Evolutionary conservation across 2,113 vertebrate species (phyloP), one percentile per base, ranked within the genome.

Genomic region (Gallinago paraguaiae): DNA sequence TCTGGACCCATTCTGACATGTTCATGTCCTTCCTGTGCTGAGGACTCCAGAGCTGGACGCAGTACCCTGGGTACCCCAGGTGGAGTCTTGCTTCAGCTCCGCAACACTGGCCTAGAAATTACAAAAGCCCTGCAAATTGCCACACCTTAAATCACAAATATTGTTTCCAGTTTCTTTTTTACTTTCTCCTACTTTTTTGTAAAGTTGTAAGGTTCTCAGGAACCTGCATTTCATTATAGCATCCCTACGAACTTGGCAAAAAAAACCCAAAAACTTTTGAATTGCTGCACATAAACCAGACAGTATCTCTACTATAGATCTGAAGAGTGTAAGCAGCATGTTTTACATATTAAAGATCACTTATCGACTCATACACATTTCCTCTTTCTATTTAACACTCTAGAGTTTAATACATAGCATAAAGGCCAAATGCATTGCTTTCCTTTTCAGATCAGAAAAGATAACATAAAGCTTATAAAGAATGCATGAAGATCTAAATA

Each of bases 331-430:
- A 96, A 69, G 53, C 60, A 82, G 60, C 1, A 4, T 88, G 61
- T 68, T 96, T 96, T 93, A 93, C 90, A 72, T 95, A 92, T 57
- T 93, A 82, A 94, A 96, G 86, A 92, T 90, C 60, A 81, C 80
- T 95, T 96, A 92, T 88, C 10, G 1, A 75, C 65, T 92, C 61
- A 72, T 53, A 78, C 67, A 84, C 60, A 37, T 94, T 93, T 92
- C 37, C 56, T 10, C 31, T 85, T 95, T 88, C 77, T 92, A 90
- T 88, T 93, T 96, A 93, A 93, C 90, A 88, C 72, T 83, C 60
- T 14, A 37, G 48, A 83, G 48, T 93, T 93, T 95, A 91, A 95
- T 93, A 91, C 59, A 83, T n/a, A 63, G 69, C 46, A 70, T 31
- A 81, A 96, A 96, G 90, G 76, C 59, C 82, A 92, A 96, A 83